These are phyloP conservation scores for Parelbella ahira DNA, from an alignment of 2,888 invertebrate species.

Conservation along the genomic window DNA sequence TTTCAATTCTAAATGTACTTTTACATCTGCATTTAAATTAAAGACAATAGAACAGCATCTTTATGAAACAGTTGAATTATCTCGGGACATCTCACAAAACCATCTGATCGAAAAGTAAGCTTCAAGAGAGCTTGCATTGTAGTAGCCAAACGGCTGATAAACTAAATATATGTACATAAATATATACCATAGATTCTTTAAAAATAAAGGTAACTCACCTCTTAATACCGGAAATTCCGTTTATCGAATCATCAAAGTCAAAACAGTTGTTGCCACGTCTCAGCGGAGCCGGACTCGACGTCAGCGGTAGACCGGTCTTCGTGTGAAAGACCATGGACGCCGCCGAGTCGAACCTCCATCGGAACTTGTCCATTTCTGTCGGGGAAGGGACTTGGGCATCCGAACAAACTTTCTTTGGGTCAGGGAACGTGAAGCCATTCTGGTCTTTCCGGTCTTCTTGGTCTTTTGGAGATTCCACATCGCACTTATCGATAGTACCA, in stretches of 20 bases:
- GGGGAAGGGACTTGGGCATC: conserved; percentile 83
- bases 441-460: conserved; percentile 29
- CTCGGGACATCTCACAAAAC: too few species aligned
- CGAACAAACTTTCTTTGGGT: conserved; percentile 37
- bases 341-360: conserved; percentile 87
- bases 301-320: conserved; percentile 89
- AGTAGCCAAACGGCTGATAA: too few species aligned
- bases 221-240: conserved; percentile 89
- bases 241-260: conserved; percentile 90
- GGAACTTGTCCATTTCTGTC: conserved; percentile 85
- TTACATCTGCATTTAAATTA: too few species aligned
- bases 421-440: conserved; percentile 50
- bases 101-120: too few species aligned
- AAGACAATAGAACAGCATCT: too few species aligned
- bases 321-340: conserved; percentile 92
- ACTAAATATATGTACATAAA: too few species aligned
- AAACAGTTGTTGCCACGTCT: conserved; percentile 88
- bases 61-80: too few species aligned
- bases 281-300: conserved; percentile 92
- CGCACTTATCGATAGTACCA: conserved; percentile 59
- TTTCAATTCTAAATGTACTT: too few species aligned
- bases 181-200: too few species aligned
- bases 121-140: too few species aligned
- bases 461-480: conserved; percentile 50
- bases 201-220: conserved; percentile 81